phyloP scores from a whole-genome alignment of 2,797 vertebrate species.

The Botia kubotai region DNA sequence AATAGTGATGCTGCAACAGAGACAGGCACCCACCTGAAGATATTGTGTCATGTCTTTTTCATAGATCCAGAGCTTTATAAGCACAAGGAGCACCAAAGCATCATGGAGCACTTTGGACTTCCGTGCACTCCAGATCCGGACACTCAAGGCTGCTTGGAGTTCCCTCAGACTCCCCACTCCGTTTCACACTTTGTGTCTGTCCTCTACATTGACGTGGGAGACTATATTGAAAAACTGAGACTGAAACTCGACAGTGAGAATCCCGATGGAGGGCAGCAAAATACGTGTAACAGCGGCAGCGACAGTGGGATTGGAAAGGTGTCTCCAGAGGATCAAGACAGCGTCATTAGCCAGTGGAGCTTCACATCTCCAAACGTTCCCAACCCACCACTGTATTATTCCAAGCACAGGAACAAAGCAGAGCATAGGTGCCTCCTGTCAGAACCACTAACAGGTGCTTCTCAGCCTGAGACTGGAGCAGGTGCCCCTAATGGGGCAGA shows the following conservation, averaged over 20 bases:
- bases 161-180: constrained; percentile 88
- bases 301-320: constrained; percentile 94
- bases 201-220: constrained; percentile 91
- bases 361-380: constrained; percentile 54
- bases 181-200: constrained; percentile 94
- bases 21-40: constrained; percentile 80
- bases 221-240: constrained; percentile 88
- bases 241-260: constrained; percentile 86
- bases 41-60: constrained; percentile 96
- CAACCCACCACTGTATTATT: constrained; percentile 36
- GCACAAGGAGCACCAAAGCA: constrained; percentile 88
- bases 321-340: constrained; percentile 87
- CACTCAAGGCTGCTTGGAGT: constrained; percentile 89
- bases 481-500: constrained; percentile 80
- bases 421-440: constrained; percentile 73
- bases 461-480: constrained; percentile 78
- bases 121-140: constrained; percentile 92
- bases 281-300: constrained; percentile 80
- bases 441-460: constrained; percentile 80
- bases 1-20: constrained; percentile 71
- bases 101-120: constrained; percentile 89
- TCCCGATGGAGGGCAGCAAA: constrained; percentile 82
- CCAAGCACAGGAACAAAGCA: constrained; percentile 61
- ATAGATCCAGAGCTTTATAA: constrained; percentile 91
- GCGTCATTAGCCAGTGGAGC: constrained; percentile 83